Evolutionary conservation across 2,113 vertebrate genomes (phyloP), one percentile per base, ranked within the genome.

Genomic region (Lethenteron camtschaticum): DNA sequence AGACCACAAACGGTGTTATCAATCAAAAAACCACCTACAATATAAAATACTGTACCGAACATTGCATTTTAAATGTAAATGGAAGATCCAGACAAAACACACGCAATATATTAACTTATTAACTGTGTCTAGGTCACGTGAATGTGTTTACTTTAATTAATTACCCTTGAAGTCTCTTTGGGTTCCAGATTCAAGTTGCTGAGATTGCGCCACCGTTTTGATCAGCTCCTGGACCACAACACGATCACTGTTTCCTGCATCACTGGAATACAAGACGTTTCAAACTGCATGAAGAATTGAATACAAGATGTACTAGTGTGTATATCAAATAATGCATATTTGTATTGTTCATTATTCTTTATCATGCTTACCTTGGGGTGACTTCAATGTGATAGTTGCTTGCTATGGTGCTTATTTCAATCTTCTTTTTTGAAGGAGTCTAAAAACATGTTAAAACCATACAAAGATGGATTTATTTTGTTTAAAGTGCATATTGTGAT

Each of bases 381-480:
- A 99, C 87, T 81, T 99, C 92, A 75, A 99, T 79, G 75, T 99
- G 94, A 73, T 99, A 99, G 81, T 99, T 99, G 78, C 94, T 99
- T 77, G 92, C 86, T 79, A 99, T 91, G 14, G 88, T 94, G 78
- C 91, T 96, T 72, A 99, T 92, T 79, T 99, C 94, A 74, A 99
- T 89, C 78, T 96, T 99, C 80, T 99, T 99, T 77, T 95, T 99
- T 41, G 92, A 95, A 10, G 94, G 94, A 70, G 94, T 86, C 94
- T 99, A 0, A 11, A 41, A 73, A 63, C 16, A 63, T 63, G 59
- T 63, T 63, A 63, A 14, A 63, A 63, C 59, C 59, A 13, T 63
- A 63, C 8, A 18, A 18, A 14, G 59, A 63, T 18, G 59, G 6
- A 13, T 63, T 41, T 41, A 41, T 41, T 41, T 41, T 1, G 41